These are phyloP conservation scores for Brenthis hecate DNA, from an alignment of 2,888 invertebrate genomes.

Conservation along the genomic window DNA sequence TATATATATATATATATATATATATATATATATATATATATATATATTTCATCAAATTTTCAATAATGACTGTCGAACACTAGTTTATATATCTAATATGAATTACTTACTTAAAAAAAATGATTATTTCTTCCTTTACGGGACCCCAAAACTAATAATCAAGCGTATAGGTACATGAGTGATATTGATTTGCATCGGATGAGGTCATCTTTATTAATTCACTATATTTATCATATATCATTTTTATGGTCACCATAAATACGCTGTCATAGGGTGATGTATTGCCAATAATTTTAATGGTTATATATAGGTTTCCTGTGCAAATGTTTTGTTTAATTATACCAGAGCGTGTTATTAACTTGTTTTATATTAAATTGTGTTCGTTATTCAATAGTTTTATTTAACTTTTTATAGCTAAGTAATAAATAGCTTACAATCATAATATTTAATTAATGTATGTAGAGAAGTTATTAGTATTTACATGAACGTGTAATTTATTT, in stretches of 20 bases:
- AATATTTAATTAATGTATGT: too few relatives aligned
- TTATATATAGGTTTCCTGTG: conserved; percentile 28
- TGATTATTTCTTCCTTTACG: too few relatives aligned
- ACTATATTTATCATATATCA: conserved; percentile 43
- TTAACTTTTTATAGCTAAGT: neutral
- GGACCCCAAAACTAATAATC: conserved; percentile 14
- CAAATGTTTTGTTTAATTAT: conserved; percentile 23
- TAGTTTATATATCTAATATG: too few relatives aligned
- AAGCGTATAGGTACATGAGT: neutral
- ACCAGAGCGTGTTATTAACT: neutral
- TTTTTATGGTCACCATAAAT: conserved; percentile 45
- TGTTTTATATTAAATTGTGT: neutral
- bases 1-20: too few relatives aligned
- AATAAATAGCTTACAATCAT: neutral
- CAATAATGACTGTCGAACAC: too few relatives aligned
- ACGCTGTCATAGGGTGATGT: conserved; percentile 40
- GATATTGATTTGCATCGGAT: conserved; percentile 38
- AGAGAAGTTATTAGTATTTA: too few relatives aligned
- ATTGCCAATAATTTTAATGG: conserved; percentile 40
- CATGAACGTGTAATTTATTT: too few relatives aligned
- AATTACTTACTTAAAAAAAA: too few relatives aligned
- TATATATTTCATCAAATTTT: too few relatives aligned
- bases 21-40: too few relatives aligned
- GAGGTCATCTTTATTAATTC: conserved; percentile 44
- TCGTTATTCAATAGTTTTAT: too few relatives aligned